Evolutionary conservation across 2,113 vertebrate species (phyloP), one percentile per base, ranked within the genome.

Genomic region (Oreochromis niloticus): DNA sequence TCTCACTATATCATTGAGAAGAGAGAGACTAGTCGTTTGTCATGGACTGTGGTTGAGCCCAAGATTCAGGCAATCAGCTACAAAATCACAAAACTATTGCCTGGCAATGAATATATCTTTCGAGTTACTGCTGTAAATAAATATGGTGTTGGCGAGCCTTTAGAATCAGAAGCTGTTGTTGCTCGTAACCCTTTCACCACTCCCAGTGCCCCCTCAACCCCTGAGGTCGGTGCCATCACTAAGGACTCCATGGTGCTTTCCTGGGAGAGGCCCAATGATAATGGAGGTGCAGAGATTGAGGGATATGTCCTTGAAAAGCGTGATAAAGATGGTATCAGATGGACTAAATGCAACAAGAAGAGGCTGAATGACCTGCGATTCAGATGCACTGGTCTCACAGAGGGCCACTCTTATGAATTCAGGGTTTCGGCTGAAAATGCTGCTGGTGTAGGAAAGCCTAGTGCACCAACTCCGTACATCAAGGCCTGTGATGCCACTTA

Each of bases 81-180:
- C 93, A 99, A 99, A 97, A 97, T 99, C 87, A 99, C 98, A 63
- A 99, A 97, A 94, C 97, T 99, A 57, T 96, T 99, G 88, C 92
- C 97, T 93, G 97, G 98, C 41, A 99, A 99, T 92, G 99, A 99
- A 88, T 99, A 99, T 85, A 99, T 99, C 86, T 99, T 99, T 95
- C 97, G 98, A 92, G 96, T 99, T 85, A 98, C 97, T 96, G 98
- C 98, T 89, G 98, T 99, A 43, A 99, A 99, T 91, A 99, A 99
- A 96, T 99, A 98, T 2, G 99, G 99, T 89, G 95, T 97, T 86
- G 99, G 99, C 82, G 99, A 99, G 85, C 95, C 98, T 36, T 96
- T 99, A 82, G 99, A 99, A 96, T 99, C 99, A 86, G 98, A 99
- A 41, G 96, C 98, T 86, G 88, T 98, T 12, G 89, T 98, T 92